These are phyloP conservation scores for Stenotaenia linearis DNA, from an alignment of 2,888 invertebrate genomes.

Conservation along the genomic window DNA sequence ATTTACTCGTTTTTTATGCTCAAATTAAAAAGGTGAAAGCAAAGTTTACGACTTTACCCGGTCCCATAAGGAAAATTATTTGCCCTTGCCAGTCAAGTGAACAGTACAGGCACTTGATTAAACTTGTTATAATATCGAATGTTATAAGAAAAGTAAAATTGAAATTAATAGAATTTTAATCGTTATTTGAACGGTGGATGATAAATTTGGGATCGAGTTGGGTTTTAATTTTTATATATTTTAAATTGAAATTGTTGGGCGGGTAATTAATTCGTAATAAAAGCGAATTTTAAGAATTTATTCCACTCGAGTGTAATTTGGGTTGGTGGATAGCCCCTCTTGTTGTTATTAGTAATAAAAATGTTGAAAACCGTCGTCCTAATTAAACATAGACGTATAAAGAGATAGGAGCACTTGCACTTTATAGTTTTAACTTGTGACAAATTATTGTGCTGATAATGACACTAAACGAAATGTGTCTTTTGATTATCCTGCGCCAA, in stretches of 20 bases:
- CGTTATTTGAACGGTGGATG: neutral
- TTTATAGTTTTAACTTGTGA: conserved; percentile 15
- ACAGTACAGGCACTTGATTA: neutral
- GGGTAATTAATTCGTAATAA: conserved; percentile 11
- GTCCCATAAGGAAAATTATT: conserved; percentile 19
- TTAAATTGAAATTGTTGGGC: neutral
- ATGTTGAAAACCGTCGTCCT: neutral
- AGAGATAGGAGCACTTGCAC: neutral
- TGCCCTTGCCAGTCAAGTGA: neutral
- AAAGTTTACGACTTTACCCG: conserved; percentile 3
- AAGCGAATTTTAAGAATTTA: conserved; percentile 6
- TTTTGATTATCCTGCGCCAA: conserved; percentile 10
- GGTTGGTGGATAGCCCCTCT: neutral
- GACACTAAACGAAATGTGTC: conserved; percentile 1
- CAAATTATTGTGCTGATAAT: conserved; percentile 15
- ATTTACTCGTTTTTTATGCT: conserved; percentile 14
- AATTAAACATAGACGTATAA: conserved; percentile 10
- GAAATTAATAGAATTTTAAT: neutral
- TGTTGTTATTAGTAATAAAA: conserved; percentile 6
- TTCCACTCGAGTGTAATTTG: conserved; percentile 9
- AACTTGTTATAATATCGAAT: neutral
- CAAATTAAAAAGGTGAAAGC: conserved; percentile 19
- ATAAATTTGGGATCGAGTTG: neutral
- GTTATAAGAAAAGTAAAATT: neutral
- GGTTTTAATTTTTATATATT: neutral